Base-by-base conservation (phyloP, 2,113 vertebrate species). In the Steatornis caripensis region DNA sequence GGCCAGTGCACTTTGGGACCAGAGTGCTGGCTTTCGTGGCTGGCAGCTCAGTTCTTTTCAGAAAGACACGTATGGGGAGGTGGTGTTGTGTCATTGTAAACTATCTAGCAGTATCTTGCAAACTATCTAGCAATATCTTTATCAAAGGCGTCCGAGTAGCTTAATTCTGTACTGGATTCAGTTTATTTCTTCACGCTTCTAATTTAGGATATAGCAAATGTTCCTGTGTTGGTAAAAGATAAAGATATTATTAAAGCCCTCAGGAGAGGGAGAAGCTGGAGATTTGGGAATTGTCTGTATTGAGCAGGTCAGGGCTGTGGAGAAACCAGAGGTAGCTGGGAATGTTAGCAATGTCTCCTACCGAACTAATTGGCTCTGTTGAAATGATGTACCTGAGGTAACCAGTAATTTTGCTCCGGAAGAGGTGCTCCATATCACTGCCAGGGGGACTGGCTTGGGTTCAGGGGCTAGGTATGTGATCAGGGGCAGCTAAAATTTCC, bases 161-260 rank as follows among this genome's bases (percentile, higher is more conserved):
- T 97, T 91, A 76, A 87, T 95, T 80, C 24, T 34, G 64, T 65
- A 48, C 34, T 0, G 0, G 70, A 76, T 90, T 81, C 53, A 26
- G 30, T 87, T 81, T 90, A 65, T 84, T 94, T 95, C 81, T 96
- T 92, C 53, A 39, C 4, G 12, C 60, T 88, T 95, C 79, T 89
- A 69, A 88, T 91, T 85, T 81, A 37, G 72, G 48, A 57, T 93
- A 68, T 49, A 87, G 60, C n/a, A 61, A 84, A 86, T 76, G 15
- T 88, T 97, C 89, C 64, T 80, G 29, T 88, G 58, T 79, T 96
- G 88, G 76, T 55, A 68, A 77, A 88, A 88, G 72, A 94, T 94
- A 95, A 94, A 95, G 72, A 46, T 87, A 53, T 79, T 92, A 87
- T 69, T 85, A 91, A 88, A 95, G 46, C 43, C 34, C 77, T 69